A percentile compares a stretch with the other conserved stretches of the same genome.
Evolutionary conservation across 2,888 invertebrate species (phyloP).

Genomic region (Drosophila seclusa): DNA sequence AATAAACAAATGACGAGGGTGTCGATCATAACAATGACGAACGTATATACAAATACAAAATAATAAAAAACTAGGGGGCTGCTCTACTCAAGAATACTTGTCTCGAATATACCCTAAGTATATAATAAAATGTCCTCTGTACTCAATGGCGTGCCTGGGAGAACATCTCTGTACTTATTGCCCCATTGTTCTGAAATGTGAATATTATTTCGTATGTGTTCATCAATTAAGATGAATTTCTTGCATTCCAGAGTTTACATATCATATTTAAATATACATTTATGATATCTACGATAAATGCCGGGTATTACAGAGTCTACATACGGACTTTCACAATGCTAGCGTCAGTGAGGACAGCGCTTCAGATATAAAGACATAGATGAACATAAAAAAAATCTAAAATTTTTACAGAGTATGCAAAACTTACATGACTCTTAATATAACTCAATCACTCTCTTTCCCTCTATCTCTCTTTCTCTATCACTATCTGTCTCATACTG

Average conservation of each 20-base stretch:
- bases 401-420: slow-evolving; percentile 10
- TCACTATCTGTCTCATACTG: neutral
- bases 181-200: neutral
- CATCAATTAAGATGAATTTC: neutral
- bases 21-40: slow-evolving; percentile 6
- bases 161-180: neutral
- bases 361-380: neutral
- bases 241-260: neutral
- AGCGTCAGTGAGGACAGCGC: neutral
- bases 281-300: neutral
- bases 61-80: neutral
- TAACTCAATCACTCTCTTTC: neutral
- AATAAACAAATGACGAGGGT: slow-evolving; percentile 55
- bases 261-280: neutral
- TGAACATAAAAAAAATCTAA: neutral
- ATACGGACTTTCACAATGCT: neutral
- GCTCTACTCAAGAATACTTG: neutral
- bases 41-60: neutral
- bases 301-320: neutral
- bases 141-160: neutral
- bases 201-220: neutral
- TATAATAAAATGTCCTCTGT: neutral
- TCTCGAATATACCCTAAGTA: neutral
- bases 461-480: neutral
- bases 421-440: slow-evolving; percentile 44